Conservation (phyloP, 2,797 vertebrate genomes). For the Rhabdophis nuchalis region DNA sequence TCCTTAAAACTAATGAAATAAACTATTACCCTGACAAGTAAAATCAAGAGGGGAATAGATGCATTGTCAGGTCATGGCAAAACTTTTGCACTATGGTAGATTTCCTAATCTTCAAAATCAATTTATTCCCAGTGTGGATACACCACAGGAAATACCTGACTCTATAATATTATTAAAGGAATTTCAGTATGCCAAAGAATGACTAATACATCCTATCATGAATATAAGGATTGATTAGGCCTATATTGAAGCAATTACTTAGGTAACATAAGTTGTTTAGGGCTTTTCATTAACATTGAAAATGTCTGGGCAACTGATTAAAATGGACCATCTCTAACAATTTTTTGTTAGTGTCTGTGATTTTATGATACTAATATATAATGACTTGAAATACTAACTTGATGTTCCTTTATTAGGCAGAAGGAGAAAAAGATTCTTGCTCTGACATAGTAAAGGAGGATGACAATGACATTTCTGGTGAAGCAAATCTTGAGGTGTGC, state of each 20-base stretch:
- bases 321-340: neutral
- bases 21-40: neutral
- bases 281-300: neutral
- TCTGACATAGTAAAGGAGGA: slow-evolving; percentile 68
- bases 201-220: neutral
- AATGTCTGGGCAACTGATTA: neutral
- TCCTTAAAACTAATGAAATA: neutral
- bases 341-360: neutral
- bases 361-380: neutral
- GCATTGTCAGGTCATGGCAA: neutral
- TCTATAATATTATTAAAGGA: neutral
- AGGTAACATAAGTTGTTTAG: neutral
- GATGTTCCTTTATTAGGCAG: slow-evolving; percentile 75
- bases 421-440: slow-evolving; percentile 83
- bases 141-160: neutral
- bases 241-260: neutral
- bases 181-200: neutral
- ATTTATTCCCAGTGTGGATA: neutral
- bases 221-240: neutral
- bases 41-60: neutral
- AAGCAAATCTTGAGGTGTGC: slow-evolving; percentile 84
- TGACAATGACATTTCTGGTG: slow-evolving; percentile 78
- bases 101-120: neutral
- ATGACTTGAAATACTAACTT: neutral
- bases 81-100: neutral